Percentiles rank a stretch among this genome's conserved stretches.
phyloP scores from a whole-genome alignment of 1,140 invertebrate genomes.

The Plutomurus gul region DNA sequence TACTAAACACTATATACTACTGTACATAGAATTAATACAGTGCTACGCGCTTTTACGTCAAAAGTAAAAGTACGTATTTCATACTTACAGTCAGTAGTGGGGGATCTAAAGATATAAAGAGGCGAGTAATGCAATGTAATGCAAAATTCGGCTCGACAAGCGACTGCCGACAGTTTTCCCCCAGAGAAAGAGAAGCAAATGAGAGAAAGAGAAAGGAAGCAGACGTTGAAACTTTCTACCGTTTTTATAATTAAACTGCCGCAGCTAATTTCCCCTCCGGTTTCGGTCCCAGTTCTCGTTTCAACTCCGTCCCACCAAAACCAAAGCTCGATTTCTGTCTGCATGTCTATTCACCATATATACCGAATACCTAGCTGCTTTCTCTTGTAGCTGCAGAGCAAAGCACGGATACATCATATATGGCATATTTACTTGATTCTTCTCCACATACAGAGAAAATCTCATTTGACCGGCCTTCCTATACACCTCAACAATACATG shows the following conservation, averaged over 20 bases:
- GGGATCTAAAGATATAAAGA: background rate
- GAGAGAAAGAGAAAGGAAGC: slow-evolving; percentile 15
- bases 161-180: slow-evolving; percentile 26
- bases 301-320: slow-evolving; percentile 15
- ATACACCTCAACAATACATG: too few species aligned
- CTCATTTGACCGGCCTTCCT: too few species aligned
- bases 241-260: slow-evolving; percentile 38
- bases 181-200: slow-evolving; percentile 18
- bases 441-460: too few species aligned
- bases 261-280: slow-evolving; percentile 28
- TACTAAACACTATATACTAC: too few species aligned
- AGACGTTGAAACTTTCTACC: slow-evolving; percentile 31
- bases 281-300: slow-evolving; percentile 14
- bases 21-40: too few species aligned
- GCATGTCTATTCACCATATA: slow-evolving; percentile 10
- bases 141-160: slow-evolving; percentile 18
- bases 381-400: background rate
- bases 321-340: slow-evolving; percentile 15
- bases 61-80: too few species aligned
- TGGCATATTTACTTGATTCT: too few species aligned
- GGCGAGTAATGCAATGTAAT: slow-evolving; percentile 14
- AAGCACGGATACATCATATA: background rate
- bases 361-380: too few species aligned
- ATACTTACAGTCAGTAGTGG: background rate
- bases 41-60: too few species aligned